Conservation (phyloP, 2,888 invertebrate species). For the Macaria liturata region DNA sequence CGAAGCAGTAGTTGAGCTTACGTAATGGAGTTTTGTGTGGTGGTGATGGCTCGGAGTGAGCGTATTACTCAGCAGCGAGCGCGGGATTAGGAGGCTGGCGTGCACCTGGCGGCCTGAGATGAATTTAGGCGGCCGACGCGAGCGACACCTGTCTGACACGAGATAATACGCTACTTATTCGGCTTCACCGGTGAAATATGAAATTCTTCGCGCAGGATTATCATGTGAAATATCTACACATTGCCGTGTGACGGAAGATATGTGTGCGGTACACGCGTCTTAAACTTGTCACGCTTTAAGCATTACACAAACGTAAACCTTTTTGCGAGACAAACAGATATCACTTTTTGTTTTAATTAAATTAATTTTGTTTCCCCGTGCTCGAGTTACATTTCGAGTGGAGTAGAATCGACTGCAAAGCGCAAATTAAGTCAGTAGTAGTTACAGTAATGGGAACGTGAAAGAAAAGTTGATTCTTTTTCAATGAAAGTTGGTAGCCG, state of each 20-base stretch:
- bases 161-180: slow-evolving; percentile 76
- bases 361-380: too few relatives aligned
- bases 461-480: too few relatives aligned
- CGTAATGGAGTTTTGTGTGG: slow-evolving; percentile 47
- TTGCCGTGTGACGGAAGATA: slow-evolving; percentile 31
- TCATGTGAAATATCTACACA: slow-evolving; percentile 47
- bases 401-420: too few relatives aligned
- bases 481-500: too few relatives aligned
- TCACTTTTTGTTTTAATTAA: background rate
- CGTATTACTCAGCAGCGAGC: slow-evolving; percentile 46
- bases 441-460: too few relatives aligned
- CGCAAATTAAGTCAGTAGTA: too few relatives aligned
- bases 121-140: slow-evolving; percentile 70
- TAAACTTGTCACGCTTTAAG: slow-evolving; percentile 28
- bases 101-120: slow-evolving; percentile 71
- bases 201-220: slow-evolving; percentile 68
- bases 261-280: slow-evolving; percentile 29
- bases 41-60: slow-evolving; percentile 45
- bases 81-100: slow-evolving; percentile 66
- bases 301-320: slow-evolving; percentile 9
- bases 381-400: too few relatives aligned
- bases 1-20: slow-evolving; percentile 35
- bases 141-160: slow-evolving; percentile 77
- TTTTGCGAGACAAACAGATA: slow-evolving; percentile 5
- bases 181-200: slow-evolving; percentile 74